Base-by-base conservation (phyloP, 2,113 vertebrate genomes). In the Entelurus aequoreus region DNA sequence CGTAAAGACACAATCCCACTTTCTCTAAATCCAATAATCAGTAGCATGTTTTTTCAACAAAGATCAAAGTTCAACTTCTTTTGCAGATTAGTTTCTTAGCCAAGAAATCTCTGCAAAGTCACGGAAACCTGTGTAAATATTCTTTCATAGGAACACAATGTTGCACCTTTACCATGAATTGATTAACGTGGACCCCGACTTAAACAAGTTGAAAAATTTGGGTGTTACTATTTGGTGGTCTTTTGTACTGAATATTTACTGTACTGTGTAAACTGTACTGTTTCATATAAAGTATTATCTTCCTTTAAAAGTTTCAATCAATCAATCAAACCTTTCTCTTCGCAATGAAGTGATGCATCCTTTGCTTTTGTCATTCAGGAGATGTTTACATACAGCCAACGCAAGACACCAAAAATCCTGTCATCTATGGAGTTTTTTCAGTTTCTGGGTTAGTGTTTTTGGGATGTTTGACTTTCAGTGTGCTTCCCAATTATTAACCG, bases 331-430 rank as follows among this genome's bases (percentile, higher is more conserved):
- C 62, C 28, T 8, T 21, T 60, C 14, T 75, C 60, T 66, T 72
- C 71, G 42, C 61, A 42, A 38, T 77, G 60, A 81, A 5, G 11
- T 71, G 61, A 74, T 72, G 38, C 42, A 16, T 12, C 15, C 81
- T 67, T 49, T 76, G 52, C 75, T 12, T 77, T 74, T 84, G 74
- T 73, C 71, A 77, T 78, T 53, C 86, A 98, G 96, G 95, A 88
- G 95, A 95, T 0, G 94, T 99, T 78, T 99, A 98, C 87, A 93
- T 99, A 71, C 96, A 98, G 81, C 94, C 96, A 80, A 98, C 93
- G 8, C 96, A 98, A 80, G 96, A 99, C 74, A 92, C 90, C 71
- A 98, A 97, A 87, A 98, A 96, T 63, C 95, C 96, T 0, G 87
- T 98, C 68, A 98, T 99, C 81, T 99, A 97, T 0, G 96, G 93